A percentile compares a stretch with the other conserved stretches of the same genome.
Conservation (phyloP, 2,888 invertebrate species). For the Lingula anatina region DNA sequence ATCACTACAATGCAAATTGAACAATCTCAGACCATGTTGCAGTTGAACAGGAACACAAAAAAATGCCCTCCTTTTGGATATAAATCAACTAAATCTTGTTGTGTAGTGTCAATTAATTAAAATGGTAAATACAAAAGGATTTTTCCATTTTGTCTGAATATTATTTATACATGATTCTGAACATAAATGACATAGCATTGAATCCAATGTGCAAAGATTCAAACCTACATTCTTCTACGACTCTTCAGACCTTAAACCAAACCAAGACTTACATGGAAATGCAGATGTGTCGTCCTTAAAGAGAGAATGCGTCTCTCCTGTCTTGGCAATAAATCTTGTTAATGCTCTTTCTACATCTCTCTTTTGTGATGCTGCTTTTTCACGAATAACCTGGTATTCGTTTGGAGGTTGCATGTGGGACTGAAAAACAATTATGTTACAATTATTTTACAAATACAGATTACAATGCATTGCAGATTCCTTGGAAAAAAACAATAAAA, state of each 20-base stretch:
- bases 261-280: slow-evolving; percentile 68
- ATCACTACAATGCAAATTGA: slow-evolving; percentile 65
- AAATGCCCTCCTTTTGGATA: background rate
- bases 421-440: too few relatives aligned
- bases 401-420: slow-evolving; percentile 94
- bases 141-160: background rate
- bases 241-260: background rate
- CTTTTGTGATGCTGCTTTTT: slow-evolving; percentile 90
- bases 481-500: background rate
- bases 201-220: too few relatives aligned
- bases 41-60: background rate
- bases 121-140: too few relatives aligned
- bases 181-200: too few relatives aligned
- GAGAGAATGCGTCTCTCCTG: slow-evolving; percentile 84
- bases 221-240: background rate
- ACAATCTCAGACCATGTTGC: background rate
- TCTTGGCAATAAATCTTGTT: slow-evolving; percentile 89
- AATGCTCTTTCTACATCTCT: slow-evolving; percentile 88
- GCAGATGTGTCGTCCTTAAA: slow-evolving; percentile 78
- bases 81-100: background rate
- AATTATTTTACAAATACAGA: too few relatives aligned
- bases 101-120: background rate
- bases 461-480: too few relatives aligned
- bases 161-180: too few relatives aligned
- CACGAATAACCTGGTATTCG: slow-evolving; percentile 92